These are phyloP conservation scores for Pituophis catenifer DNA, from an alignment of 2,113 vertebrate genomes.

Conservation along the genomic window DNA sequence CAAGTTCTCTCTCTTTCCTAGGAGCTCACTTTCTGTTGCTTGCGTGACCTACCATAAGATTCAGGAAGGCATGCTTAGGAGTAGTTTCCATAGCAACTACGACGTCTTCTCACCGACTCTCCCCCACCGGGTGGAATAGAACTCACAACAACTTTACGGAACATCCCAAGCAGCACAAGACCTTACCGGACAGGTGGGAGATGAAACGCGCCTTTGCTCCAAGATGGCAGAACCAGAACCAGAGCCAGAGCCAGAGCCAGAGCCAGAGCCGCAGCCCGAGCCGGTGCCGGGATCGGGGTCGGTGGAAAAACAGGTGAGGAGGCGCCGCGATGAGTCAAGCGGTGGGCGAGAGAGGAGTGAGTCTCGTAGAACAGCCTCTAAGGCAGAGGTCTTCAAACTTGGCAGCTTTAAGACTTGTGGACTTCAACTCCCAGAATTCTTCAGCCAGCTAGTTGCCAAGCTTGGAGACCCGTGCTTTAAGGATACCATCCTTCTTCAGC, in stretches of 20 bases:
- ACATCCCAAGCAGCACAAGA: background rate
- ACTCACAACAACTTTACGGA: constrained; percentile 1
- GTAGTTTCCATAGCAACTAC: constrained; percentile 17
- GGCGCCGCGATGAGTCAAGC: too few relatives aligned
- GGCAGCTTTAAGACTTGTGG: too few relatives aligned
- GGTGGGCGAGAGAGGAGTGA: background rate
- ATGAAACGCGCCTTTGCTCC: background rate
- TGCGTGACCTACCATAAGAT: background rate
- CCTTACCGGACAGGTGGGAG: fast-evolving
- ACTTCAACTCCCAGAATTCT: too few relatives aligned
- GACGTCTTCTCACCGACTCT: background rate
- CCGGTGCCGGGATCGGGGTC: background rate
- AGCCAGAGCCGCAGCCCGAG: background rate
- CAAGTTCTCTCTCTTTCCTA: background rate
- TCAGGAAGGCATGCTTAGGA: background rate
- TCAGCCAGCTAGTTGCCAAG: too few relatives aligned
- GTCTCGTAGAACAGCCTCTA: background rate
- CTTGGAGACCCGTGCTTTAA: background rate
- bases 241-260: background rate
- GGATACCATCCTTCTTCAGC: background rate
- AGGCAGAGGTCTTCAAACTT: background rate
- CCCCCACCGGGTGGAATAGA: background rate
- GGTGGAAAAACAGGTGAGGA: background rate
- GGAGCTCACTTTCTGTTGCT: background rate
- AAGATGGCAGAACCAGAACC: background rate